These are phyloP conservation scores for Dallia pectoralis DNA, from an alignment of 2,797 vertebrate species.

Conservation along the genomic window DNA sequence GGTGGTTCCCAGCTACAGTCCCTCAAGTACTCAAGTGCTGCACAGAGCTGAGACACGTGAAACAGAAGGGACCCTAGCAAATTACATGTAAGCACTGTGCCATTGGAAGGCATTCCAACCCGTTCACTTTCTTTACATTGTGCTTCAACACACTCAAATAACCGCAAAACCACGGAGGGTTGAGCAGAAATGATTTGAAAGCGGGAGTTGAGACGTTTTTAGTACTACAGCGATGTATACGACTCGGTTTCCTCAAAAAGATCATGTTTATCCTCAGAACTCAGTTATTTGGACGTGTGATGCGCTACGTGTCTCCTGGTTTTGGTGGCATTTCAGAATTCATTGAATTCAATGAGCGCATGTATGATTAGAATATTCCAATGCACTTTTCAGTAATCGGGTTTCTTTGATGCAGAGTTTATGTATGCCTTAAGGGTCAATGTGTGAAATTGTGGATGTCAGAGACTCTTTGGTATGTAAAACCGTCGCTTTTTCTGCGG, in stretches of 20 bases:
- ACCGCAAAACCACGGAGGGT: too few species aligned
- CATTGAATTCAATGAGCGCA: conserved; percentile 26
- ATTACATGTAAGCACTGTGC: too few species aligned
- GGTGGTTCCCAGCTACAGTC: too few species aligned
- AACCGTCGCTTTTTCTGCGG: background rate
- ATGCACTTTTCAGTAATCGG: conserved; percentile 38
- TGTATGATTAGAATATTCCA: conserved; percentile 21
- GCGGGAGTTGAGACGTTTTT: background rate
- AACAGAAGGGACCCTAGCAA: too few species aligned
- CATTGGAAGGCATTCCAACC: too few species aligned
- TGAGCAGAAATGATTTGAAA: background rate
- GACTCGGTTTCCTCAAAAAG: background rate
- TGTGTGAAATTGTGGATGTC: conserved; percentile 43
- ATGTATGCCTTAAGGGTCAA: conserved; percentile 31
- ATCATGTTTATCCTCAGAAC: conserved; percentile 36
- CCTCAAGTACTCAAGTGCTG: too few species aligned
- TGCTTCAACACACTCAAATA: conserved; percentile 1
- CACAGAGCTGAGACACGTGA: too few species aligned
- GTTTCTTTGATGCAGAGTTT: conserved; percentile 25
- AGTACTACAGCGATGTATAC: too few species aligned
- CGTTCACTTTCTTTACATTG: too few species aligned
- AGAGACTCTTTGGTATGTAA: background rate
- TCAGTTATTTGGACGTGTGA: conserved; percentile 38
- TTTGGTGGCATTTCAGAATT: conserved; percentile 48
- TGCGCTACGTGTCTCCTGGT: conserved; percentile 26